Evolutionary conservation across 2,888 invertebrate genomes (phyloP).

Genomic region (Andrena hattorfiana): DNA sequence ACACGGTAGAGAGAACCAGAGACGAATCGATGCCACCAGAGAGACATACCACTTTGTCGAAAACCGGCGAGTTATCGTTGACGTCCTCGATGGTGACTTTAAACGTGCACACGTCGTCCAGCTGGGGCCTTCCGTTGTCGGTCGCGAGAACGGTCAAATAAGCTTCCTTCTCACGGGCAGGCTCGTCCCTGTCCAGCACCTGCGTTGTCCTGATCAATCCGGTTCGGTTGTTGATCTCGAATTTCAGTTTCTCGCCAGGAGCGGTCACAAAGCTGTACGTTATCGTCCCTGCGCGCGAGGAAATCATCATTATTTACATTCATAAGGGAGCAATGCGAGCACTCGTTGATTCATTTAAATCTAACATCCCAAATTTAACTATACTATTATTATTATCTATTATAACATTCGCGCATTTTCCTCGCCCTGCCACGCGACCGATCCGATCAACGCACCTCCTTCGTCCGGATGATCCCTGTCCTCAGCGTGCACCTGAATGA

Average conservation of each 20-base stretch:
- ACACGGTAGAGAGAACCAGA: neutral
- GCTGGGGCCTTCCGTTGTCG: constrained; percentile 95
- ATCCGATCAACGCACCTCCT: constrained; percentile 86
- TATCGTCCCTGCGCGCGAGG: constrained; percentile 87
- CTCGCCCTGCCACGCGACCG: no score
- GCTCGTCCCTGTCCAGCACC: constrained; percentile 96
- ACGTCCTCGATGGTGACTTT: constrained; percentile 95
- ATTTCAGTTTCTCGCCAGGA: constrained; percentile 91
- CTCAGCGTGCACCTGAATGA: constrained; percentile 91
- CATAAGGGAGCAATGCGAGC: no score
- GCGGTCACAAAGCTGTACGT: constrained; percentile 93
- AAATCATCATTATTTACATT: no score
- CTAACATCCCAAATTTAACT: no score
- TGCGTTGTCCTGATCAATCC: constrained; percentile 92
- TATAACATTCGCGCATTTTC: no score
- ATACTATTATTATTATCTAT: no score
- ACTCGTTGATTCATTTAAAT: no score
- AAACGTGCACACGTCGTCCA: constrained; percentile 97
- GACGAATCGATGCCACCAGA: constrained; percentile 13
- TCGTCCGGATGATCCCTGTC: constrained; percentile 91
- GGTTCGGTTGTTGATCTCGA: constrained; percentile 91
- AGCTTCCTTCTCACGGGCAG: constrained; percentile 92
- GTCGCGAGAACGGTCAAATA: constrained; percentile 96
- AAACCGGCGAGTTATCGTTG: constrained; percentile 95
- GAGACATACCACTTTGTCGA: constrained; percentile 91